Evolutionary conservation across 2,888 invertebrate species (phyloP).

Genomic region (Neoitamus cyanurus): DNA sequence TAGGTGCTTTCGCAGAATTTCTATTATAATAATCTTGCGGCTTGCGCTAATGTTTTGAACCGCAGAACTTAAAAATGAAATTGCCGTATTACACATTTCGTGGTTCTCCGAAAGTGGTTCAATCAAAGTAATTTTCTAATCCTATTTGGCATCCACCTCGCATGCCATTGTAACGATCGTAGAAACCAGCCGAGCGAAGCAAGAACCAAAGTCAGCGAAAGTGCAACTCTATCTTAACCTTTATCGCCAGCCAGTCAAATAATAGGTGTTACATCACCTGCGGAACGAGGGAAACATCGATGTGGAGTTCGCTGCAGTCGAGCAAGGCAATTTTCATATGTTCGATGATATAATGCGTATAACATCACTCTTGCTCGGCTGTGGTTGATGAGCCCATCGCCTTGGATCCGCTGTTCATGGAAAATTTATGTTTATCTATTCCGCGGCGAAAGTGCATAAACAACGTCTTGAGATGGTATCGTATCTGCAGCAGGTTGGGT

Average conservation of each 20-base stretch:
- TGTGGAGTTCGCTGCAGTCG: neutral
- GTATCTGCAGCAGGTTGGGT: neutral
- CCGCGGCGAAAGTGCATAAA: neutral
- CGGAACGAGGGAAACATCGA: neutral
- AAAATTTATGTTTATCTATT: neutral
- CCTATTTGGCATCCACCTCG: neutral
- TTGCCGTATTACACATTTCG: neutral
- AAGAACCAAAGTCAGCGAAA: neutral
- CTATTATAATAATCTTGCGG: too few species aligned
- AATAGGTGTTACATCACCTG: neutral
- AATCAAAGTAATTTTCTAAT: neutral
- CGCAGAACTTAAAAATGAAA: neutral
- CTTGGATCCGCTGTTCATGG: neutral
- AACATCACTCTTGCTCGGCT: neutral
- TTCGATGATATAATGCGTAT: constrained; percentile 1
- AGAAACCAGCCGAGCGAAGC: neutral
- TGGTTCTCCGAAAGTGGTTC: neutral
- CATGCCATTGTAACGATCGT: neutral
- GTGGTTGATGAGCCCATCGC: neutral
- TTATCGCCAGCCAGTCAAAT: neutral
- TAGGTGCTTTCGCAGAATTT: neutral
- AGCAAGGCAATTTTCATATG: neutral
- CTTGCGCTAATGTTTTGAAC: neutral
- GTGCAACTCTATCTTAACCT: neutral
- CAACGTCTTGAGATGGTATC: constrained; percentile 6